Base-by-base conservation (phyloP, 2,797 vertebrate genomes). In the Tarsius wallacei region DNA sequence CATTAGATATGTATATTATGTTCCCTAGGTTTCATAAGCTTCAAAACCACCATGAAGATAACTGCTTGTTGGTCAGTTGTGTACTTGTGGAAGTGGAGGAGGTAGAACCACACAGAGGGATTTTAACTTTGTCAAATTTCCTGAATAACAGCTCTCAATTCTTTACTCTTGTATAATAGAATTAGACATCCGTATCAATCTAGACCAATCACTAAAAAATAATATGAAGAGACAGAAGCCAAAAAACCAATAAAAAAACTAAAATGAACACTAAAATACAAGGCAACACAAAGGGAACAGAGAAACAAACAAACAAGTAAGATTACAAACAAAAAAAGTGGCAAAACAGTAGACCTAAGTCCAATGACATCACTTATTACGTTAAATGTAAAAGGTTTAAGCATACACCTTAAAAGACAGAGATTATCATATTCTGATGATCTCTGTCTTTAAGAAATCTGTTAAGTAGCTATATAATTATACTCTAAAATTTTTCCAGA, bases 351-450 rank as follows among this genome's bases (percentile, higher is more conserved):
- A 87, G 42, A 28, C 33, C n/a, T 83, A 95, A 84, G 78, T 76
- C 64, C 33, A 88, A 63, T 16, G 31, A 24, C 21, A 64, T n/a
- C 36, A 47, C 15, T 47, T 51, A 70, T 36, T 86, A 57, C 28
- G 80, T 24, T 93, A 93, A 88, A 24, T 12, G 6, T 91, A 90
- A 91, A 87, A 26, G 76, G 31, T n/a, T 33, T 90, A 77, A 55
- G 19, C 24, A 36, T 19, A 87, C 74, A 82, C n/a, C 21, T 61
- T 68, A 47, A 31, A 80, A 17, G 26, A 73, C 47, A 82, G 61
- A 89, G 84, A 81, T 64, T 51, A 16, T 51, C 68, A 71, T 33
- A 26, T 10, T 26, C 9, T 49, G 17, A 51, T 5, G 81, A 66
- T 33, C n/a, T n/a, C 16, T 76, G 11, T 5, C 4, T 42, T 1